A percentile compares a stretch with the other conserved stretches of the same genome.
Conservation (phyloP, 2,113 vertebrate species). For the Ochotona princeps region DNA sequence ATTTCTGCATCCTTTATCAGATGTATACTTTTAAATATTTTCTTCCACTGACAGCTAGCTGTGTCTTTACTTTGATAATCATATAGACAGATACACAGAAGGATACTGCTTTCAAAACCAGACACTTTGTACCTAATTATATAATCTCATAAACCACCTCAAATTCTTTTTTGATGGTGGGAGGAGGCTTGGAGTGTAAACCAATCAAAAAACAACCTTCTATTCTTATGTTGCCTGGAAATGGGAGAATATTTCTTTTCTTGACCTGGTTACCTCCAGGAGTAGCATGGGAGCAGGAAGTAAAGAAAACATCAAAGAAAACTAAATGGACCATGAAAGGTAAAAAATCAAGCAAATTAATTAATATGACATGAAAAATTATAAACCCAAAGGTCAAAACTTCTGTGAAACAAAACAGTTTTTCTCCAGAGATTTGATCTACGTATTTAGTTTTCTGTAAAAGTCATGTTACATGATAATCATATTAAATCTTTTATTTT, state of each 20-base stretch:
- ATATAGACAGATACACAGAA: no score
- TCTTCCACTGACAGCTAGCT: background rate
- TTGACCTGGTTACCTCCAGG: background rate
- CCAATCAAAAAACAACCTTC: background rate
- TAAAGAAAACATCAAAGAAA: slow-evolving; percentile 14
- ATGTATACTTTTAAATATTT: background rate
- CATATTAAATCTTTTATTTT: background rate
- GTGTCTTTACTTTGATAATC: background rate
- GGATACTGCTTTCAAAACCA: background rate
- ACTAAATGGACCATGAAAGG: slow-evolving; percentile 8
- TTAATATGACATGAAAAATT: background rate
- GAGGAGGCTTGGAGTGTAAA: background rate
- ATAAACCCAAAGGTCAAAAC: background rate
- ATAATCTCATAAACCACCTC: background rate
- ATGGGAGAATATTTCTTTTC: background rate
- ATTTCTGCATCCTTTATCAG: no score
- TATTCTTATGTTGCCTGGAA: background rate
- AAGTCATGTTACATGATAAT: slow-evolving; percentile 19
- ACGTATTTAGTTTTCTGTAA: background rate
- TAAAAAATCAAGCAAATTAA: slow-evolving; percentile 15
- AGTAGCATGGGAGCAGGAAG: background rate
- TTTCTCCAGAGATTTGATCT: background rate
- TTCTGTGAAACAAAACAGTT: background rate
- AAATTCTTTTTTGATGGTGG: background rate
- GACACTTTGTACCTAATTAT: background rate